Percentiles rank a stretch among this genome's conserved stretches.
Conservation (phyloP, 2,797 vertebrate species). For the Ptychobarbus kaznakovi region DNA sequence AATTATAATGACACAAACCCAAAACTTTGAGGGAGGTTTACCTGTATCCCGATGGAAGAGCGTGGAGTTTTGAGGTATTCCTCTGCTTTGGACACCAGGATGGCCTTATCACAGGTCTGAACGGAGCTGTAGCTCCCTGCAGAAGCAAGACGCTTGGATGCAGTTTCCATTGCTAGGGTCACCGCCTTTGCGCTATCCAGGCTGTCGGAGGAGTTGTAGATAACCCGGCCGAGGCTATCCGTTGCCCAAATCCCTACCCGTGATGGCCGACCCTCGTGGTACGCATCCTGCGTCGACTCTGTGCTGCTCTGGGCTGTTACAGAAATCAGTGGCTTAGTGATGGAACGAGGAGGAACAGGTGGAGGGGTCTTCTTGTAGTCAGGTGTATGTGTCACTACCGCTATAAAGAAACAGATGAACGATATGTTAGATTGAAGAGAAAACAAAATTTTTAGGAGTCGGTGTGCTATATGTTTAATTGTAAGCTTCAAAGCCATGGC, state of each 20-base stretch:
- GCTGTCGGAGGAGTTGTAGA: constrained; percentile 95
- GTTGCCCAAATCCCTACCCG: constrained; percentile 86
- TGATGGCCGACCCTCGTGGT: constrained; percentile 88
- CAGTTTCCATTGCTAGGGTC: constrained; percentile 91
- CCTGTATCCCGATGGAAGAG: constrained; percentile 97
- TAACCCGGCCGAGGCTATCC: constrained; percentile 83
- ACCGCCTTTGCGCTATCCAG: constrained; percentile 96
- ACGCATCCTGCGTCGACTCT: constrained; percentile 96
- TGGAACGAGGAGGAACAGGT: constrained; percentile 92
- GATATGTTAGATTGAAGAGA: neutral
- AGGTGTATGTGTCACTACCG: constrained; percentile 87
- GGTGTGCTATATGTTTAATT: constrained; percentile 58
- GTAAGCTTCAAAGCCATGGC: constrained; percentile 77
- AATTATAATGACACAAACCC: constrained; percentile 12
- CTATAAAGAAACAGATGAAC: constrained; percentile 24
- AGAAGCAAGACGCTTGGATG: constrained; percentile 82
- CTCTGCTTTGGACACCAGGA: constrained; percentile 90
- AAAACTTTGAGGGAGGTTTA: constrained; percentile 65
- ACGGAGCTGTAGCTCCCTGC: constrained; percentile 84
- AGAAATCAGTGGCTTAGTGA: constrained; percentile 97
- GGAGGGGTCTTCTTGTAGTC: constrained; percentile 97
- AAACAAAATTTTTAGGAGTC: constrained; percentile 4
- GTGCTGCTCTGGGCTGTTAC: constrained; percentile 99
- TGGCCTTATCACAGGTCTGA: constrained; percentile 90
- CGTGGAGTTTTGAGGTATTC: constrained; percentile 91